Conservation (phyloP, 2,797 vertebrate genomes). For the Vultur gryphus region DNA sequence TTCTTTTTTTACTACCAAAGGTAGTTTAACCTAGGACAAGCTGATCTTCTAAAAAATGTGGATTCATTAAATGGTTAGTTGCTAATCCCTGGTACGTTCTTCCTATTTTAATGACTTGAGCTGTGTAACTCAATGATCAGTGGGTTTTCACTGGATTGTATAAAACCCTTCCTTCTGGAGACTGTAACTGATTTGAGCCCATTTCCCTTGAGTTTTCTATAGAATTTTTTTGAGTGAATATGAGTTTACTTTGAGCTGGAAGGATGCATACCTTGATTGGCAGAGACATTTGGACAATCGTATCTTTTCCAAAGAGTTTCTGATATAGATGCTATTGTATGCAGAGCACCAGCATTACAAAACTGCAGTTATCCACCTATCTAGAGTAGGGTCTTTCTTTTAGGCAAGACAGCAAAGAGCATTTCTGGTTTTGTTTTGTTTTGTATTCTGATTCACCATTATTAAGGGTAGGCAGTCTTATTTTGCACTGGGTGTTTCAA, state of each 20-base stretch:
- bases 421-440: background rate
- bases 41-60: background rate
- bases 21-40: background rate
- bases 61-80: background rate
- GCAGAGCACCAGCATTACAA: background rate
- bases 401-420: background rate
- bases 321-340: background rate
- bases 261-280: too few species aligned
- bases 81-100: background rate
- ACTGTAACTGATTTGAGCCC: background rate
- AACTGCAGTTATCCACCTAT: background rate
- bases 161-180: background rate
- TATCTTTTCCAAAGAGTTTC: background rate
- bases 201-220: background rate
- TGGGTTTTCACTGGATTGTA: background rate
- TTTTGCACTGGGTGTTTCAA: background rate
- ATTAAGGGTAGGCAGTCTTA: too few species aligned
- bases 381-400: background rate
- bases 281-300: background rate
- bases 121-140: background rate
- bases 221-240: background rate
- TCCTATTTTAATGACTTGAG: accelerated
- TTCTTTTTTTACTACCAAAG: background rate
- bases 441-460: background rate
- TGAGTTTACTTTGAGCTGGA: background rate